Conservation (phyloP, 2,113 vertebrate genomes). For the Dipodomys ordii region DNA sequence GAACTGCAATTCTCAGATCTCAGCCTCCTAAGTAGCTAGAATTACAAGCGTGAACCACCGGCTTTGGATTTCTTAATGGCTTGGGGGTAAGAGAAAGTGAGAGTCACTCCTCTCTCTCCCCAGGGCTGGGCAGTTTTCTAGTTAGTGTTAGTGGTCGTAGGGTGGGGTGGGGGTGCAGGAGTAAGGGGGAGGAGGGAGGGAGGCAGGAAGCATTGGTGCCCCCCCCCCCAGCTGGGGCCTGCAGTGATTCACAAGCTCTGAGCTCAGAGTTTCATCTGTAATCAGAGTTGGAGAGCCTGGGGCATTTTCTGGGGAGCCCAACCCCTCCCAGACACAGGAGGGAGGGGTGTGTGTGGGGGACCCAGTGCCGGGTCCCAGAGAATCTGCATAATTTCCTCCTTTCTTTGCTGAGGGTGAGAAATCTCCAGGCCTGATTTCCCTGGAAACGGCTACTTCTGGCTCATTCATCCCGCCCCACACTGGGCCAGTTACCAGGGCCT, state of each 20-base stretch:
- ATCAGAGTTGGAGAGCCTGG: constrained; percentile 54
- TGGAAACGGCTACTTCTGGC: neutral
- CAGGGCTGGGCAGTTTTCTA: neutral
- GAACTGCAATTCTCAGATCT: no score
- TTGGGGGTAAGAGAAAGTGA: neutral
- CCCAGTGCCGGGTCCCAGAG: neutral
- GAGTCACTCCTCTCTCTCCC: neutral
- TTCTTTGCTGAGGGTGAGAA: constrained; percentile 31
- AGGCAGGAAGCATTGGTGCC: no score
- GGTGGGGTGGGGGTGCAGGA: neutral
- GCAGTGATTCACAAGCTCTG: constrained; percentile 61
- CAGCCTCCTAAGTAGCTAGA: no score
- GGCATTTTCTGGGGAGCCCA: constrained; percentile 67
- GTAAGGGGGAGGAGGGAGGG: no score
- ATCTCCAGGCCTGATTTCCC: neutral
- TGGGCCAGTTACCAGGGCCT: neutral
- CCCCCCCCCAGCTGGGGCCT: constrained; percentile 19
- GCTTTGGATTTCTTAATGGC: neutral
- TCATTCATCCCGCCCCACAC: neutral
- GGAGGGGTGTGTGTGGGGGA: neutral
- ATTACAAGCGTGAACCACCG: no score
- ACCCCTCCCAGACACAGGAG: constrained; percentile 58
- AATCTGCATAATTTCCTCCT: constrained; percentile 51
- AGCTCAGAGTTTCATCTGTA: constrained; percentile 70
- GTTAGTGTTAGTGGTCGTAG: neutral